A percentile compares a stretch with the other conserved stretches of the same genome.
Evolutionary conservation across 2,797 vertebrate genomes (phyloP).

Genomic region (Sphaeramia orbicularis): DNA sequence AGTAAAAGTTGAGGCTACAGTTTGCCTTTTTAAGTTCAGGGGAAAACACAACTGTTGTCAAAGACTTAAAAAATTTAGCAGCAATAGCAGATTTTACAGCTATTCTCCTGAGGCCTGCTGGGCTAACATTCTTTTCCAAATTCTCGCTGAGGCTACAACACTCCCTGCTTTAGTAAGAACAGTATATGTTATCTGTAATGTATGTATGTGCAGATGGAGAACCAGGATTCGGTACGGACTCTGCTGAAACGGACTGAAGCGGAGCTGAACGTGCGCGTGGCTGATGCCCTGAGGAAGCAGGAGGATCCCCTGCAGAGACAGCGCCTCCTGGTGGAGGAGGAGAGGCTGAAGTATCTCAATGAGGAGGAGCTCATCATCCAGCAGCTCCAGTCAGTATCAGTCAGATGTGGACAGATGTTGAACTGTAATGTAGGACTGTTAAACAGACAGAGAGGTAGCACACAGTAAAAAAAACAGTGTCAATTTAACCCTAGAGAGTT

Average conservation of each 20-base stretch:
- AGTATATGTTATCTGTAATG: not conserved
- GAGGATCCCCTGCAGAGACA: conserved; percentile 98
- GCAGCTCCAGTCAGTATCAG: conserved; percentile 93
- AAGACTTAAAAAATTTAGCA: conserved; percentile 16
- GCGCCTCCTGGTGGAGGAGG: conserved; percentile 97
- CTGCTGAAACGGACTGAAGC: conserved; percentile 94
- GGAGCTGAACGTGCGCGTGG: conserved; percentile 93
- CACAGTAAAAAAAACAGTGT: no score
- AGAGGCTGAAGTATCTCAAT: conserved; percentile 97
- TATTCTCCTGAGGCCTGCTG: conserved; percentile 14
- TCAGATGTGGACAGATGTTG: not conserved
- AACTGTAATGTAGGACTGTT: not conserved
- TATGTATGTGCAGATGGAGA: conserved; percentile 88
- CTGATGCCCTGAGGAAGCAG: conserved; percentile 93
- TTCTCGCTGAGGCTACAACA: not conserved
- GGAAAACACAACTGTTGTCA: conserved; percentile 5
- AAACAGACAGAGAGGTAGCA: not conserved
- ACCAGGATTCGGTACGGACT: conserved; percentile 92
- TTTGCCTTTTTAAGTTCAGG: conserved; percentile 7
- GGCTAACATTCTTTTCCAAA: conserved; percentile 22
- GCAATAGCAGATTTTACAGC: conserved; percentile 17
- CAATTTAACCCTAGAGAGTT: no score
- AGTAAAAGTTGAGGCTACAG: conserved; percentile 18
- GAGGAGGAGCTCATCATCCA: conserved; percentile 98
- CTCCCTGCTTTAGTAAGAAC: not conserved